Conservation (phyloP, 2,113 vertebrate species). For the Trogon melanurus region DNA sequence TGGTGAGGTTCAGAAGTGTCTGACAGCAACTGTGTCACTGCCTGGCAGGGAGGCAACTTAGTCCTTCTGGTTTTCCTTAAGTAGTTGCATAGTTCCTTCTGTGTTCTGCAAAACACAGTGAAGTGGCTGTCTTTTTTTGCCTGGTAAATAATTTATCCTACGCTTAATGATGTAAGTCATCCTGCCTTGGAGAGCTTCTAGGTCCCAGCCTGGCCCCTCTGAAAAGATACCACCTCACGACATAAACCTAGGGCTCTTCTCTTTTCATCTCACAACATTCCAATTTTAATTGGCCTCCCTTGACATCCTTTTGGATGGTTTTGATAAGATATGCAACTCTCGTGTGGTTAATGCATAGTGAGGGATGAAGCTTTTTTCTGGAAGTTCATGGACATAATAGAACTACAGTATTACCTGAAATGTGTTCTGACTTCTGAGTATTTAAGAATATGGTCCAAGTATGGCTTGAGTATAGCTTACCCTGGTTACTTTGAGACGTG, state of each 20-base stretch:
- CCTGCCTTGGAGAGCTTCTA: background rate
- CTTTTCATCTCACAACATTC: background rate
- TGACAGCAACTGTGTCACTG: background rate
- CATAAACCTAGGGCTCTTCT: background rate
- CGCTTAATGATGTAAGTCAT: background rate
- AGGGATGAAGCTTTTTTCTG: background rate
- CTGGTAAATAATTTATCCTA: background rate
- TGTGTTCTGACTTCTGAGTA: background rate
- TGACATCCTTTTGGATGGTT: background rate
- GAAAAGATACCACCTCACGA: background rate
- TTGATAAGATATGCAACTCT: background rate
- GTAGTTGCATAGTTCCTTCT: background rate
- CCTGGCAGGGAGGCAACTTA: background rate
- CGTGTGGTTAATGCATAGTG: accelerated
- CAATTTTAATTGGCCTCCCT: background rate
- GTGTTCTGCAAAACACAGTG: background rate
- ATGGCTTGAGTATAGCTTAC: background rate
- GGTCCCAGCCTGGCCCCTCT: background rate
- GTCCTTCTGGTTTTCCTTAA: background rate
- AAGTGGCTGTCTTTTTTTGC: background rate
- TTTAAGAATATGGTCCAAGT: background rate
- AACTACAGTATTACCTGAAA: background rate
- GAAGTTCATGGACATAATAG: background rate
- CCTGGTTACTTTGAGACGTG: background rate
- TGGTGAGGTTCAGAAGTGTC: background rate